Evolutionary conservation across 2,113 vertebrate genomes (phyloP), one percentile per base, ranked within the genome.

Genomic region (Oncorhynchus gorbuscha): DNA sequence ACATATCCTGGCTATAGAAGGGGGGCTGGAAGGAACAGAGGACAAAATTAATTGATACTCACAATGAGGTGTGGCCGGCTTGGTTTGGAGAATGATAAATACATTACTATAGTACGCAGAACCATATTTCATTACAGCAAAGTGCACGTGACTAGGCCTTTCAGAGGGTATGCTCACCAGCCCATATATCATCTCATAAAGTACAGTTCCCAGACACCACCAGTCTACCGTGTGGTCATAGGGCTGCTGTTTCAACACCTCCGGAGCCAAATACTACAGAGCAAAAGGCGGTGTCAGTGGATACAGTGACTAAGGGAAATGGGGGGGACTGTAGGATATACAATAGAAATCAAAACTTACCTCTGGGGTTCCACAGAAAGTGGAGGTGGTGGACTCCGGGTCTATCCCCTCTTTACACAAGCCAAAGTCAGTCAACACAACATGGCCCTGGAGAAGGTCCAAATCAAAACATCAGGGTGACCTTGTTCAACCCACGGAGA

Each of bases 171-270:
- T 45, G 92, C 95, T 87, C 83, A 97, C 98, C 93, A 99, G 86
- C 76, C 98, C 97, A 71, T 94, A 97, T 8, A 99, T 92, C 97
- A 99, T 99, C 90, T 99, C 98, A 11, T 97, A 98, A 7, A 97
- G 93, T 28, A 99, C 98, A 0, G 97, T 95, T 78, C 98, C 98
- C 32, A 99, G 88, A 86, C 97, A 99, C 98, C 98, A 99, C 98
- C 98, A 99, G 92, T 99, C 98, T 71, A 99, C 97, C 0, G 96
- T 97, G 78, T 97, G 93, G 90, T 99, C 97, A 18, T 99, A 99
- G 0, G 97, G 95, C 79, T 99, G 95, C 78, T 99, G 98, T 51
- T 94, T 95, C 39, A 99, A 92, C 78, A 99, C 94, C 86, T 99
- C 98, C 7, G 98, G 98, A 22, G 98, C 97, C 83, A 99, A 80